A percentile compares a stretch with the other conserved stretches of the same genome.
Conservation (phyloP, 2,113 vertebrate genomes). For the Hypocryptadius cinnamomeus region DNA sequence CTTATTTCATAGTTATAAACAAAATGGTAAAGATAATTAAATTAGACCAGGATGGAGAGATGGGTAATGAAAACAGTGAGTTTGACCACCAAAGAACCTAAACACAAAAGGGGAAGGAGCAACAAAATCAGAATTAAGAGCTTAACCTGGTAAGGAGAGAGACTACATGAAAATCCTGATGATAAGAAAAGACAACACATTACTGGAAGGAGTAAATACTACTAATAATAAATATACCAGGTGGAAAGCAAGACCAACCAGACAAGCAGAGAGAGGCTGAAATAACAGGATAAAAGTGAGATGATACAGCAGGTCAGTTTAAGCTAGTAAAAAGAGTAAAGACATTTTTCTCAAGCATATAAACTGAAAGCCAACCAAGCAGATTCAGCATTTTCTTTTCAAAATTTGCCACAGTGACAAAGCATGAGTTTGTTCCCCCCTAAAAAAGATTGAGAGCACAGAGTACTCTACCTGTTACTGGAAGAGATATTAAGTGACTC, state of each 20-base stretch:
- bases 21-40: neutral
- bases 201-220: neutral
- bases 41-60: neutral
- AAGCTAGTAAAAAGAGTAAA: neutral
- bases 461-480: fast-evolving
- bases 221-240: neutral
- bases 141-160: neutral
- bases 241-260: neutral
- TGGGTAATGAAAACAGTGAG: neutral
- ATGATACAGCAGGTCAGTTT: neutral
- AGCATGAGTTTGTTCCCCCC: neutral
- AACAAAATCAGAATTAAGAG: neutral
- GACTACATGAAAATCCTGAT: neutral
- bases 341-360: neutral
- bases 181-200: neutral
- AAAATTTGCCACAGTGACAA: neutral
- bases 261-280: neutral
- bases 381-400: neutral
- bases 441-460: neutral
- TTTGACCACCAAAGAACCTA: neutral
- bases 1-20: neutral
- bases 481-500: neutral
- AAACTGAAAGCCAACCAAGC: neutral
- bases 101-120: neutral
- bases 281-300: neutral